Evolutionary conservation across 2,888 invertebrate genomes (phyloP), one percentile per base, ranked within the genome.

Genomic region (Autographa pulchrina): DNA sequence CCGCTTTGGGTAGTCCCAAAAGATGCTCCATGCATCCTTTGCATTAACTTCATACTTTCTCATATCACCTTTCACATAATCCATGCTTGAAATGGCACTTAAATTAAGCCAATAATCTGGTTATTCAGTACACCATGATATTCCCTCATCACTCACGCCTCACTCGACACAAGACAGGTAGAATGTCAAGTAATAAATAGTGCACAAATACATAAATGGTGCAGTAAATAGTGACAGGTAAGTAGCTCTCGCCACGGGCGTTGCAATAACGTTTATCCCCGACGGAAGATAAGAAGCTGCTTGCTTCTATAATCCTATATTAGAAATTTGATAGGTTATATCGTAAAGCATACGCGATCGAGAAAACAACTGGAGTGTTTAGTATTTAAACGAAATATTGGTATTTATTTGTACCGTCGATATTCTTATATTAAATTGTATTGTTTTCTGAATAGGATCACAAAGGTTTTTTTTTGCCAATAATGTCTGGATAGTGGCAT

Each of bases 281-380:
- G 43, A 48, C 18, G 25, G 32, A 9, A 59, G 81, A 78, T 78
- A 81, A 69, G 65, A 62, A 73, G 41, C 56, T 67, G 66, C 78
- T 81, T 73, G 61, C 67, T 65, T 31, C 25, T 68, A 78, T 78
- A 78, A 81, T 78, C 74, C 64, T 74, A 73, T 81, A 78, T 65
- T 78, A 73, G 78, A 81, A 62, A 78, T 69, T 68, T 68, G 81
- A 81, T 81, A 60, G 35, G 73, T 65, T 65, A 65, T 32, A 59
- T 32, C 77, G 67, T 80, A 67, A 77, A 77, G 59, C 25, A 31
- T 59, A 59, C 43, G 58, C 25, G 54, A 11, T 25, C 18, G 6
- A 20, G 25, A 20, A 56, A 56, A 56, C 54, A 20, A 25, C 18
- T 25, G 25, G 2, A 56, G 13, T 13, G 54, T 54, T 48, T 48